Percentiles rank a stretch among this genome's conserved stretches.
phyloP scores from a whole-genome alignment of 2,888 invertebrate genomes.

The Smittia sp. region DNA sequence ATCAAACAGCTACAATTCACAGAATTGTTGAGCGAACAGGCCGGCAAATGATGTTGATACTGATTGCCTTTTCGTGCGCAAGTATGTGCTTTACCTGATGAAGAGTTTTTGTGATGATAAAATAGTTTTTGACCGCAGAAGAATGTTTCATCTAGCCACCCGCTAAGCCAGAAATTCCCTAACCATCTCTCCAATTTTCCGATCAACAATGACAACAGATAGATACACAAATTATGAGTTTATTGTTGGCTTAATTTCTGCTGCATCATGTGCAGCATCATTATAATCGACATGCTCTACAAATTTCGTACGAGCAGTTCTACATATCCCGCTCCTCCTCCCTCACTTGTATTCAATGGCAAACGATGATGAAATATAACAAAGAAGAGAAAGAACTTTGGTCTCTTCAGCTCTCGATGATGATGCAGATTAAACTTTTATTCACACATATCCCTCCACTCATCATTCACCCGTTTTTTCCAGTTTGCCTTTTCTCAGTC shows the following conservation, averaged over 20 bases:
- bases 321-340: not conserved
- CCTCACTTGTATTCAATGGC: too few relatives aligned
- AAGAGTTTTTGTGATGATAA: too few relatives aligned
- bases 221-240: not conserved
- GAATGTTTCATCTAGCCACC: too few relatives aligned
- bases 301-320: not conserved
- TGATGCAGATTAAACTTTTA: conserved; percentile 21
- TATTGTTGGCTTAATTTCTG: conserved; percentile 1
- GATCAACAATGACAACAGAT: not conserved
- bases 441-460: conserved; percentile 2
- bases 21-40: too few relatives aligned
- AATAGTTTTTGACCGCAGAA: too few relatives aligned
- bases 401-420: conserved; percentile 7
- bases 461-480: not conserved
- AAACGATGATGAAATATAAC: not conserved
- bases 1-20: too few relatives aligned
- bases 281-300: conserved; percentile 6
- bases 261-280: not conserved
- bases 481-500: not conserved
- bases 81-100: too few relatives aligned
- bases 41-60: too few relatives aligned
- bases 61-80: too few relatives aligned
- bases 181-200: not conserved
- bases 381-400: not conserved
- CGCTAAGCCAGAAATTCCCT: too few relatives aligned